Conservation (phyloP, 1,140 invertebrate species). For the Neotoxoptera formosana region DNA sequence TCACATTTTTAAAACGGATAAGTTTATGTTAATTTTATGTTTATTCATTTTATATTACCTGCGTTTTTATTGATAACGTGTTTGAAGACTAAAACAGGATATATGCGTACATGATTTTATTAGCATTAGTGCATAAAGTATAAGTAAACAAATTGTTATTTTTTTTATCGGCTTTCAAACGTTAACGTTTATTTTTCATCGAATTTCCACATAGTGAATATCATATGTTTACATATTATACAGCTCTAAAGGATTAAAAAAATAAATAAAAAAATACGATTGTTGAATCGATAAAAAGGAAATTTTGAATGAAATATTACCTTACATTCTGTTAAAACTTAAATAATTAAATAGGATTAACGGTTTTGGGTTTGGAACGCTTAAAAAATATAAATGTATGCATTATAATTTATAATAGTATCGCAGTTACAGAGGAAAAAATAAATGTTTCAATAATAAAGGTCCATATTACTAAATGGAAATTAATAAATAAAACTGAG, state of each 20-base stretch:
- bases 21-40: not conserved
- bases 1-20: not conserved
- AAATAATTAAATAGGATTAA: constrained; percentile 20
- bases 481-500: not conserved
- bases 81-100: not conserved
- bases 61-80: too few species aligned
- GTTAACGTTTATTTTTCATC: too few species aligned
- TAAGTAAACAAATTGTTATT: not conserved
- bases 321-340: not conserved
- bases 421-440: not conserved
- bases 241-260: not conserved
- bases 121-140: not conserved
- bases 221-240: not conserved
- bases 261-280: not conserved
- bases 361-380: not conserved
- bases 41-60: not conserved
- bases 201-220: not conserved
- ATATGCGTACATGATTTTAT: not conserved
- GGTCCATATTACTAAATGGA: not conserved
- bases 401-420: not conserved
- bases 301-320: not conserved
- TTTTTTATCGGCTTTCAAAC: not conserved
- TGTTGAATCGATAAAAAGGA: not conserved
- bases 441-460: not conserved
- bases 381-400: not conserved